Evolutionary conservation across 2,113 vertebrate species (phyloP).

Genomic region (Phalacrocorax aristotelis): DNA sequence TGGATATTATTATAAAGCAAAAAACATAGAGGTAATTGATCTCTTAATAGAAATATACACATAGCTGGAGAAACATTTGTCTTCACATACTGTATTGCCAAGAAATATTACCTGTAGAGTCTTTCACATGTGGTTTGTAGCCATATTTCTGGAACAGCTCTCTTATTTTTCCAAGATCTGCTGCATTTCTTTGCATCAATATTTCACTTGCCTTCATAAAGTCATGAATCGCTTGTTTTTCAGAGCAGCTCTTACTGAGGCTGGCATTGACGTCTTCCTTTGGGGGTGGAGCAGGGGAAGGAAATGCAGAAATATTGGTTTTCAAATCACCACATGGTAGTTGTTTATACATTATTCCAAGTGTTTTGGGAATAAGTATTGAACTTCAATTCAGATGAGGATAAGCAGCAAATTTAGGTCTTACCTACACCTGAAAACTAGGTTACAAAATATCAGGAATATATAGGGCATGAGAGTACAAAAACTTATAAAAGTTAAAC

Average conservation of each 20-base stretch:
- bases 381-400: not conserved
- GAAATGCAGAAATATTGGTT: not conserved
- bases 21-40: not conserved
- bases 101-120: slow-evolving; percentile 71
- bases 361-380: not conserved
- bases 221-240: slow-evolving; percentile 54
- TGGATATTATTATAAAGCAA: not conserved
- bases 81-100: not conserved
- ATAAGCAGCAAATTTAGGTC: not conserved
- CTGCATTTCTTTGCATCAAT: slow-evolving; percentile 75
- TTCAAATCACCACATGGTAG: not conserved
- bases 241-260: slow-evolving; percentile 63
- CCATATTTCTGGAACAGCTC: slow-evolving; percentile 84
- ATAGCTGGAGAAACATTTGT: not conserved
- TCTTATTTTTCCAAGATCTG: slow-evolving; percentile 78
- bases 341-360: not conserved
- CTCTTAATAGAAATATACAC: not conserved
- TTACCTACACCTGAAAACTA: not conserved
- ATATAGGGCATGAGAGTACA: not conserved
- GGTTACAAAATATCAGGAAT: not conserved
- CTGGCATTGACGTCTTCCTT: slow-evolving; percentile 77
- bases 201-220: slow-evolving; percentile 82
- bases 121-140: slow-evolving; percentile 68
- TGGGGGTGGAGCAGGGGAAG: not conserved
- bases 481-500: not conserved